These are phyloP conservation scores for Phthorimaea operculella DNA, from an alignment of 1,140 invertebrate genomes.

Conservation along the genomic window DNA sequence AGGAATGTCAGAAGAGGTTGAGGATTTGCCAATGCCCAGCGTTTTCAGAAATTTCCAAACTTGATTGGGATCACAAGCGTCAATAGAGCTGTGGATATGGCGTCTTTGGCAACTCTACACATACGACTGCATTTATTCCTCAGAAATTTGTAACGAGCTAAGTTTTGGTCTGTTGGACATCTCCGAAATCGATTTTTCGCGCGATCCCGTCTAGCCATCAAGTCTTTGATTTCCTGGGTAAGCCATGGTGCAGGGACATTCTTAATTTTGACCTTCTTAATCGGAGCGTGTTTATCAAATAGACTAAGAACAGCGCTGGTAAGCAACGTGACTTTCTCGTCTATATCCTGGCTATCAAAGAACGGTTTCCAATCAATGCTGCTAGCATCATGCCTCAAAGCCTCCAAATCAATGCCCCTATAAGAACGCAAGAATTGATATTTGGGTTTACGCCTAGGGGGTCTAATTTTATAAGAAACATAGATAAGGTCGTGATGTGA, in stretches of 20 bases:
- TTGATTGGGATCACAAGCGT: background rate
- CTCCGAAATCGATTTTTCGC: background rate
- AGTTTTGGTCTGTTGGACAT: background rate
- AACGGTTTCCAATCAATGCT: background rate
- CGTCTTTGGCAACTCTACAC: conserved; percentile 6
- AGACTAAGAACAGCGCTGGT: background rate
- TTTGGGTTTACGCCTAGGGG: background rate
- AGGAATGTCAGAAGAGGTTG: background rate
- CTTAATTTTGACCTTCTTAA: background rate
- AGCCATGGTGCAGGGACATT: background rate
- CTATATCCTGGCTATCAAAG: background rate
- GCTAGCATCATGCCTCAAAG: background rate
- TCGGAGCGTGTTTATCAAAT: background rate
- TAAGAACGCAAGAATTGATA: background rate
- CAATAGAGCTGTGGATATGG: background rate
- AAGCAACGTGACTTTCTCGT: background rate
- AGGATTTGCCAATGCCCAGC: too few species aligned
- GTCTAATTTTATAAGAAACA: background rate
- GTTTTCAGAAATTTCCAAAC: conserved; percentile 6
- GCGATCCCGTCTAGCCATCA: background rate
- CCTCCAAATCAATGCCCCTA: background rate
- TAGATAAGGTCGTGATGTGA: background rate
- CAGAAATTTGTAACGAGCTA: background rate
- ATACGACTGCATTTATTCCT: background rate
- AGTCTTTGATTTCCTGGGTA: background rate